Conservation (phyloP, 2,113 vertebrate genomes). For the Scomber colias region DNA sequence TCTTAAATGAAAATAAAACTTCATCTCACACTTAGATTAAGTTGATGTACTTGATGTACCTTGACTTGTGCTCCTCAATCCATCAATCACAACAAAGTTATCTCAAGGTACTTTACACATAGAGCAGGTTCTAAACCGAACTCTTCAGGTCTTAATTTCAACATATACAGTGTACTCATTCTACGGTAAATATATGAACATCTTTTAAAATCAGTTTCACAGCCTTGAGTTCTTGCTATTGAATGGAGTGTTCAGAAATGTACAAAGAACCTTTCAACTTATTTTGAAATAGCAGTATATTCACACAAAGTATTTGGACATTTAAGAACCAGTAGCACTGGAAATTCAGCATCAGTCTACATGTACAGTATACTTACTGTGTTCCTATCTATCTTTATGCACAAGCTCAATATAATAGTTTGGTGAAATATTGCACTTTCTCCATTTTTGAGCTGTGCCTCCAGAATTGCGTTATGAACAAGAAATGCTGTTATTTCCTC, state of each 20-base stretch:
- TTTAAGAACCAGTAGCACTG: not conserved
- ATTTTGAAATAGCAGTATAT: constrained; percentile 1
- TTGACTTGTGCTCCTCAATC: constrained; percentile 4
- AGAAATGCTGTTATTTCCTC: constrained; percentile 59
- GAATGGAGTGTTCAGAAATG: constrained; percentile 16
- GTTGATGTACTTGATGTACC: not conserved
- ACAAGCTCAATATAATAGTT: constrained; percentile 28
- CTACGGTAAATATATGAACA: not conserved
- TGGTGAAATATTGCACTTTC: constrained; percentile 43
- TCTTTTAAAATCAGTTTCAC: not conserved
- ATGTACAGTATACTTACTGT: not conserved
- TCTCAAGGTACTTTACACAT: too few relatives aligned
- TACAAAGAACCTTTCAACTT: constrained; percentile 17
- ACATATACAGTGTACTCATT: not conserved
- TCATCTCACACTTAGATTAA: constrained; percentile 1
- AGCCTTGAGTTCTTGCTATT: constrained; percentile 17
- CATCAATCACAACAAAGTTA: too few relatives aligned
- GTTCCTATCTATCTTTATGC: constrained; percentile 2
- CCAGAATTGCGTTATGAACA: constrained; percentile 59
- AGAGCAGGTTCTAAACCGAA: too few relatives aligned
- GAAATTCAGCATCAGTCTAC: constrained; percentile 1
- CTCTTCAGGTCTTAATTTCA: too few relatives aligned
- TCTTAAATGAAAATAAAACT: constrained; percentile 14
- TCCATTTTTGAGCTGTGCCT: constrained; percentile 47
- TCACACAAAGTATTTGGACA: not conserved